Percentiles rank a stretch among this genome's conserved stretches.
Conservation (phyloP, 2,113 vertebrate genomes). For the Tautogolabrus adspersus region DNA sequence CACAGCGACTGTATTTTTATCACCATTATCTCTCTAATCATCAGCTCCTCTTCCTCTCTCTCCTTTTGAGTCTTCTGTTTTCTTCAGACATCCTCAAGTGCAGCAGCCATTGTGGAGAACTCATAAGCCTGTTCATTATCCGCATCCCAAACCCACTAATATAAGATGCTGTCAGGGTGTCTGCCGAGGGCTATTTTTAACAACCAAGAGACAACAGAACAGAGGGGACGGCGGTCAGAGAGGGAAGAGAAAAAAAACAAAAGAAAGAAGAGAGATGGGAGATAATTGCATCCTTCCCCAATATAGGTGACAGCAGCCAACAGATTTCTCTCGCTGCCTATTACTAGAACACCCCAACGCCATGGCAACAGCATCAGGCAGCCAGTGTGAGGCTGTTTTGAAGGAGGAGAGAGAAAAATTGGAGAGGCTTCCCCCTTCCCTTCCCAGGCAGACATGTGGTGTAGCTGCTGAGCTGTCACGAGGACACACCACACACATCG, state of each 20-base stretch:
- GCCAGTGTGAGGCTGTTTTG: conserved; percentile 60
- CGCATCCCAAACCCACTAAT: conserved; percentile 54
- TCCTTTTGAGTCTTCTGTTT: conserved; percentile 26
- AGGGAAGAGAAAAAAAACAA: not conserved
- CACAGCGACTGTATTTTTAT: conserved; percentile 52
- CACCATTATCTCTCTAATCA: conserved; percentile 57
- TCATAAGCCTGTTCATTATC: conserved; percentile 71
- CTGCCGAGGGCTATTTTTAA: conserved; percentile 74
- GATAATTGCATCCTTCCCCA: conserved; percentile 78
- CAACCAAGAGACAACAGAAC: conserved; percentile 34
- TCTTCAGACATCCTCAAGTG: conserved; percentile 38
- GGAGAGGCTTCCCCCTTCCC: conserved; percentile 75
- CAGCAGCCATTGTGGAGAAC: conserved; percentile 49
- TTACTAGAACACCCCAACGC: conserved; percentile 78
- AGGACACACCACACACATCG: conserved; percentile 68
- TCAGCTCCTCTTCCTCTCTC: conserved; percentile 16
- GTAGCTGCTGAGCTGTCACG: conserved; percentile 75
- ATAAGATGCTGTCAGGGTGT: conserved; percentile 69
- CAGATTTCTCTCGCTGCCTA: conserved; percentile 57
- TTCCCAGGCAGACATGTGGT: conserved; percentile 67
- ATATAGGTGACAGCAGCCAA: conserved; percentile 66
- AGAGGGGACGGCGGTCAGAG: conserved; percentile 26
- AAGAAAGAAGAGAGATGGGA: conserved; percentile 21
- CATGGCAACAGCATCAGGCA: conserved; percentile 86
- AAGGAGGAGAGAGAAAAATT: conserved; percentile 24